Evolutionary conservation across 1,140 invertebrate species (phyloP).

Genomic region (Metopolophium dirhodum): DNA sequence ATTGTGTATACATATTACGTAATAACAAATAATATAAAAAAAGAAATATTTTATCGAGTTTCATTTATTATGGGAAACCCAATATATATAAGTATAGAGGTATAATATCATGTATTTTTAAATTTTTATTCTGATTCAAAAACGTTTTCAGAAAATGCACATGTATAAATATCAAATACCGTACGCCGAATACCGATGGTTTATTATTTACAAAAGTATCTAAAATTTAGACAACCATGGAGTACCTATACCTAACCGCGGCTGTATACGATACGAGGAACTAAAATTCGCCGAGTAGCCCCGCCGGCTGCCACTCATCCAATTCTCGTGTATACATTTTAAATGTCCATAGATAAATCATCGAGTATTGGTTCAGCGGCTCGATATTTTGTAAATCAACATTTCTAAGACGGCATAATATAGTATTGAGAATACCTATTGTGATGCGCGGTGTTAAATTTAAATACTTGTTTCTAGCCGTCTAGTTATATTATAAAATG

Average conservation of each 20-base stretch:
- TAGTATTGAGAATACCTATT: background rate
- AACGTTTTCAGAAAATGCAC: background rate
- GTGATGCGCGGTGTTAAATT: background rate
- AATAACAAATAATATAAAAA: too few relatives aligned
- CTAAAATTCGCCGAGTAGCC: background rate
- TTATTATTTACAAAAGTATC: background rate
- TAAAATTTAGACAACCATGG: background rate
- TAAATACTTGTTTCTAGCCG: background rate
- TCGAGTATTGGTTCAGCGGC: background rate
- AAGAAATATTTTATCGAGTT: too few relatives aligned
- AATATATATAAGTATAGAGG: background rate
- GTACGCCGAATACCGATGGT: background rate
- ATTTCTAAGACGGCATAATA: background rate
- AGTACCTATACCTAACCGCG: background rate
- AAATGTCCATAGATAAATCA: background rate
- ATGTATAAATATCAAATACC: background rate
- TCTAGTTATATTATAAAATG: background rate
- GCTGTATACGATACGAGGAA: too few relatives aligned
- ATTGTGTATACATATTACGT: too few relatives aligned
- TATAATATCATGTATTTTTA: background rate
- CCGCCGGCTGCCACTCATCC: background rate
- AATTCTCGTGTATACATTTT: background rate
- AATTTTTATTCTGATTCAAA: background rate
- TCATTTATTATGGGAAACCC: too few relatives aligned
- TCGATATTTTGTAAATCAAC: background rate